These are phyloP conservation scores for Caiman crocodilus DNA, from an alignment of 2,797 vertebrate species.

Conservation along the genomic window DNA sequence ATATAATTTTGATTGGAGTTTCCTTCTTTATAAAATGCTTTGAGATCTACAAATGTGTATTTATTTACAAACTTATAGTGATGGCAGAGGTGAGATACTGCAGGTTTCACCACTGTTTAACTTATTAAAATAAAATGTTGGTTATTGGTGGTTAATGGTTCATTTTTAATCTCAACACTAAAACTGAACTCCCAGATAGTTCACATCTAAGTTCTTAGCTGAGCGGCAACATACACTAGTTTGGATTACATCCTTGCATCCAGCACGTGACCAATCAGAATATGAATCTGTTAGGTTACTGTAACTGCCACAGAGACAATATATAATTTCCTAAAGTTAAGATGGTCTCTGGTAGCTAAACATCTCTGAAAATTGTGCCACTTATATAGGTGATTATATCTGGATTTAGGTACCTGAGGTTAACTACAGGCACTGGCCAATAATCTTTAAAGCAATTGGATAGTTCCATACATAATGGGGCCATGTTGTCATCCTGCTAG, in stretches of 20 bases:
- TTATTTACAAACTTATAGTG: neutral
- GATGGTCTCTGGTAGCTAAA: neutral
- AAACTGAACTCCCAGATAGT: rapidly evolving
- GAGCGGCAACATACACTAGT: neutral
- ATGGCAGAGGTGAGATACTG: neutral
- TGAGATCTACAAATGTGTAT: neutral
- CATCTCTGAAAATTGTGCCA: neutral
- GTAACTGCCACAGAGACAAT: neutral
- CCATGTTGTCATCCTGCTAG: neutral
- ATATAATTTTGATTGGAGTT: neutral
- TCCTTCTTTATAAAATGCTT: neutral
- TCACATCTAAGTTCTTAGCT: neutral
- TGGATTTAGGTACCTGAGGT: neutral
- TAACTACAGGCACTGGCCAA: neutral
- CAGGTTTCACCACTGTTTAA: neutral
- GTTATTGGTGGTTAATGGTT: neutral
- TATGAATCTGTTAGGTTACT: neutral
- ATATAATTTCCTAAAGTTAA: neutral
- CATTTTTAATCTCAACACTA: neutral
- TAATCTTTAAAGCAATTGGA: neutral
- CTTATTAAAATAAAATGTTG: neutral
- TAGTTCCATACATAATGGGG: neutral
- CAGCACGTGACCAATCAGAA: neutral
- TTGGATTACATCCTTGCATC: neutral
- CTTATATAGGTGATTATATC: neutral